Conservation (phyloP, 2,797 vertebrate genomes). For the Neoniphon sammara region DNA sequence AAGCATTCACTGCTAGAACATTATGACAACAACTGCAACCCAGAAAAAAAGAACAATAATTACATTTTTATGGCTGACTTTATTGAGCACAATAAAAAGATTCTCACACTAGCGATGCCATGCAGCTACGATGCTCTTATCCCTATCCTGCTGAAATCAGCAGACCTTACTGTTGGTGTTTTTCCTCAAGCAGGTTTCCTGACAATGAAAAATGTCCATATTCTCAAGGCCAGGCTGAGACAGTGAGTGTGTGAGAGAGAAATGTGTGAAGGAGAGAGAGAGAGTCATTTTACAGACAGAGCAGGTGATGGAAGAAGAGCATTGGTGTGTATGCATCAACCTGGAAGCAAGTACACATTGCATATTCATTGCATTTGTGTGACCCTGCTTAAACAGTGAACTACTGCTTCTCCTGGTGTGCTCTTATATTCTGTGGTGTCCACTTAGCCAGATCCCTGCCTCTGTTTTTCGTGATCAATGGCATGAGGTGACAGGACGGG, state of each 20-base stretch:
- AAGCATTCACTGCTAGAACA: constrained; percentile 56
- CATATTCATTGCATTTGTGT: not conserved
- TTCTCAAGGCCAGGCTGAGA: constrained; percentile 67
- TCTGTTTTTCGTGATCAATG: constrained; percentile 71
- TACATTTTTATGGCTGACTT: constrained; percentile 74
- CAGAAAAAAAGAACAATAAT: constrained; percentile 53
- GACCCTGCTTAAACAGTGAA: constrained; percentile 15
- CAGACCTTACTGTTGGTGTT: constrained; percentile 75
- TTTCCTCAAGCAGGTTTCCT: constrained; percentile 78
- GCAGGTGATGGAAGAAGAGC: constrained; percentile 41
- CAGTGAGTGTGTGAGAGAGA: constrained; percentile 29
- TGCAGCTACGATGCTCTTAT: constrained; percentile 76
- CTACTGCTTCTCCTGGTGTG: constrained; percentile 3
- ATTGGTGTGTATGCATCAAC: constrained; percentile 43
- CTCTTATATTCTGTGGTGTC: constrained; percentile 30
- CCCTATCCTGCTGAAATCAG: constrained; percentile 83
- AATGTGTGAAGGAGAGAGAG: constrained; percentile 24
- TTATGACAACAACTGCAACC: constrained; percentile 56
- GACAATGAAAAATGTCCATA: constrained; percentile 85
- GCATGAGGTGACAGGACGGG: constrained; percentile 64
- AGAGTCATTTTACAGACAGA: constrained; percentile 2
- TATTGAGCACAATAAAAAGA: constrained; percentile 64
- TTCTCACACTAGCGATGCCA: constrained; percentile 67
- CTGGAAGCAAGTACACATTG: constrained; percentile 26
- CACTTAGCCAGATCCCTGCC: constrained; percentile 47